phyloP scores from a whole-genome alignment of 2,888 invertebrate genomes.

The Platycheirus albimanus region DNA sequence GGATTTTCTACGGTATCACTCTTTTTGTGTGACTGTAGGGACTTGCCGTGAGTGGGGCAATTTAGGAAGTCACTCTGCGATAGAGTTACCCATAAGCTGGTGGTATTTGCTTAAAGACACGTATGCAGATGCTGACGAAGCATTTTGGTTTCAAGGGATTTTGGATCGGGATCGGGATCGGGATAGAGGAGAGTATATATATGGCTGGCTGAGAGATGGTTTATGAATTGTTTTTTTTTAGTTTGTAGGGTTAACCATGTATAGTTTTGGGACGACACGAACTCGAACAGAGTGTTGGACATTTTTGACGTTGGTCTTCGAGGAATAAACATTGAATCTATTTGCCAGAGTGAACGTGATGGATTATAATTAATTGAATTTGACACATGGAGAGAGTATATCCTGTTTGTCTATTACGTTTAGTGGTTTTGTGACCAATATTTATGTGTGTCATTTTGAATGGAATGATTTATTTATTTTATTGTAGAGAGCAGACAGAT shows the following conservation, averaged over 20 bases:
- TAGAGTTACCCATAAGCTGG: conserved; percentile 51
- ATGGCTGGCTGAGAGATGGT: background rate
- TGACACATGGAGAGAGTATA: conserved; percentile 35
- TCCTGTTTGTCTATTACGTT: conserved; percentile 35
- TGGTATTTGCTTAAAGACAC: conserved; percentile 48
- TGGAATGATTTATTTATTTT: conserved; percentile 26
- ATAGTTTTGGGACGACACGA: conserved; percentile 9
- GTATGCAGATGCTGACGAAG: conserved; percentile 69
- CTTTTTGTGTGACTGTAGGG: conserved; percentile 11
- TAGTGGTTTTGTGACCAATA: conserved; percentile 39
- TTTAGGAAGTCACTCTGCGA: conserved; percentile 54
- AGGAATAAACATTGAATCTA: conserved; percentile 39
- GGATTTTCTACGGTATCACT: conserved; percentile 33
- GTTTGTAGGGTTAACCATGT: conserved; percentile 30
- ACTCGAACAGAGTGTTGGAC: conserved; percentile 13
- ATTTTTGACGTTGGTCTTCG: conserved; percentile 26
- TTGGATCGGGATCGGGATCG: too few relatives aligned
- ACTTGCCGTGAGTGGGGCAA: conserved; percentile 35
- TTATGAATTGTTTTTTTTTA: conserved; percentile 31
- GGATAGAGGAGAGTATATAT: background rate
- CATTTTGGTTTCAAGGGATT: conserved; percentile 47
- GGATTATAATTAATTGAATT: conserved; percentile 73
- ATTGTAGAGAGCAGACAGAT: background rate
- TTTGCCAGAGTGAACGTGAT: conserved; percentile 57
- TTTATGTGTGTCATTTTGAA: conserved; percentile 38